Evolutionary conservation across 2,113 vertebrate species (phyloP).

Genomic region (Eolophus roseicapilla): DNA sequence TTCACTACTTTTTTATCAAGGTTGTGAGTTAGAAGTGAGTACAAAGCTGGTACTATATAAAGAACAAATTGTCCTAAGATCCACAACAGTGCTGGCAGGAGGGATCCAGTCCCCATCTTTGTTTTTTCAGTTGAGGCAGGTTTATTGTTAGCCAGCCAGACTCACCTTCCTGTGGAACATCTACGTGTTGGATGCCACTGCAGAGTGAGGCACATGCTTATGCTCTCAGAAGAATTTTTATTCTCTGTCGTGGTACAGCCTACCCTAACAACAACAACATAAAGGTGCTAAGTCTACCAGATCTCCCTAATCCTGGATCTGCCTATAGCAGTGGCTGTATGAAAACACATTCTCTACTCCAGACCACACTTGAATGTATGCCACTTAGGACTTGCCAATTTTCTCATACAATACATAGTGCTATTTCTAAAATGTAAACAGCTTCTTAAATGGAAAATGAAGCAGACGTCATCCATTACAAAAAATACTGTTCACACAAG

Average conservation of each 20-base stretch:
- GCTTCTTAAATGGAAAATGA: not conserved
- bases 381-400: not conserved
- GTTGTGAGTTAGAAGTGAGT: not conserved
- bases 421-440: not conserved
- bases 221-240: not conserved
- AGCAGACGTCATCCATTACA: not conserved
- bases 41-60: not conserved
- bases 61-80: not conserved
- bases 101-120: not conserved
- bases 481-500: not conserved
- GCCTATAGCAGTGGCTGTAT: not conserved
- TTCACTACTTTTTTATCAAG: not conserved
- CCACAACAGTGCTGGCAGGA: not conserved
- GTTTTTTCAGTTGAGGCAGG: not conserved
- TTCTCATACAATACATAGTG: not conserved
- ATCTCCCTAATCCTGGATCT: not conserved
- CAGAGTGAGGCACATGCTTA: not conserved
- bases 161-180: not conserved
- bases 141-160: not conserved
- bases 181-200: rapidly evolving
- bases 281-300: not conserved
- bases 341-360: not conserved
- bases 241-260: rapidly evolving
- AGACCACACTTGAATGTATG: not conserved
- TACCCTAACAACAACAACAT: rapidly evolving